These are phyloP conservation scores for Phallusia fumigata DNA, from an alignment of 23 tunicate genomes.

Conservation along the genomic window DNA sequence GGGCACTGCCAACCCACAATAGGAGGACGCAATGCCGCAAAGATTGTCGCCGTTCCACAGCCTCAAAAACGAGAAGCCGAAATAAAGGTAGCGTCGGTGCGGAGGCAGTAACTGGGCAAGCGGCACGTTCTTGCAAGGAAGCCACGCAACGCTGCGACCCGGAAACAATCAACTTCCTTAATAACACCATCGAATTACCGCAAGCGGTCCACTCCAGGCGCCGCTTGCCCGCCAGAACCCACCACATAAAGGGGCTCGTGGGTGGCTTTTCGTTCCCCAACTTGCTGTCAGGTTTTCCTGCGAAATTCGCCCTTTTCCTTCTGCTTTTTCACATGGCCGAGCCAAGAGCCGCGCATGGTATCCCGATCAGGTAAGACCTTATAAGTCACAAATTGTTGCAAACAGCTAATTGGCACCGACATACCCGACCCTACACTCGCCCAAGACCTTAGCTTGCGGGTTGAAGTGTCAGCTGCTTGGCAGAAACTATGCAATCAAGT, in stretches of 20 bases:
- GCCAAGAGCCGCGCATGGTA: constrained; percentile 7
- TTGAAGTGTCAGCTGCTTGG: too few species aligned
- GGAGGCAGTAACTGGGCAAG: background rate
- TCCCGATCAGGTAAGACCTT: background rate
- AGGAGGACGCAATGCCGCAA: background rate
- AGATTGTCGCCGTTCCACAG: background rate
- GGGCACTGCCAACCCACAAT: background rate
- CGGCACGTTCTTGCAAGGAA: background rate
- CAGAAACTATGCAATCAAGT: too few species aligned
- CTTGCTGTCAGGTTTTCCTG: background rate
- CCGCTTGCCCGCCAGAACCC: constrained; percentile 1
- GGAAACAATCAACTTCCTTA: background rate
- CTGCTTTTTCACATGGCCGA: constrained; percentile 1
- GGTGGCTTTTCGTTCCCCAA: background rate
- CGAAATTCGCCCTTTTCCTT: background rate
- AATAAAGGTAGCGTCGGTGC: background rate
- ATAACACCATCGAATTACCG: background rate
- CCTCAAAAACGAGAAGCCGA: background rate
- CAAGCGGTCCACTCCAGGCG: constrained; percentile 3
- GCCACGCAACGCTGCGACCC: background rate
- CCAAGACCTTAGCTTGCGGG: too few species aligned
- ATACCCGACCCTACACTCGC: too few species aligned
- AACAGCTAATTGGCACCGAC: too few species aligned
- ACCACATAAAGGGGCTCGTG: background rate
- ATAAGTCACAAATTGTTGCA: background rate